phyloP scores from a whole-genome alignment of 2,113 vertebrate species.

The Zingel zingel region DNA sequence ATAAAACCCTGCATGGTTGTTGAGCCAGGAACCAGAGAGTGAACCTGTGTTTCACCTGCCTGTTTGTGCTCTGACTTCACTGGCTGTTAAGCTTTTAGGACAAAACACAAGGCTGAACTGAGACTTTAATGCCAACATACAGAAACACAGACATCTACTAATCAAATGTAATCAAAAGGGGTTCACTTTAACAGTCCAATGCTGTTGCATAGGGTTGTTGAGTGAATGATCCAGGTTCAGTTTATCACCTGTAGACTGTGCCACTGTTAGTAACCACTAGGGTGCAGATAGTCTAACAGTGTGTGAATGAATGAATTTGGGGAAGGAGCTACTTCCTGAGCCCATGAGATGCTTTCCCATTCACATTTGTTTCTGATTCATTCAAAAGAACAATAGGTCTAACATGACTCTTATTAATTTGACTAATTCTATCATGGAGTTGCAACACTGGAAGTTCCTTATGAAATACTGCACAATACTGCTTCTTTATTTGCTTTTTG shows the following conservation, averaged over 20 bases:
- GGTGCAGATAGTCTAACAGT: slow-evolving; percentile 6
- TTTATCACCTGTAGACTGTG: background rate
- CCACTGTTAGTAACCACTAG: slow-evolving; percentile 19
- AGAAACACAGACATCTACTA: background rate
- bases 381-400: background rate
- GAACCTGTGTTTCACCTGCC: slow-evolving; percentile 45
- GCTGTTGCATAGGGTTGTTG: background rate
- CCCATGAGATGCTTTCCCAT: background rate
- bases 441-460: slow-evolving; percentile 1
- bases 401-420: background rate
- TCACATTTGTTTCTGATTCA: background rate
- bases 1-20: slow-evolving; percentile 14
- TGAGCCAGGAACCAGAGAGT: background rate
- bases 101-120: background rate
- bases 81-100: background rate
- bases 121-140: background rate
- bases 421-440: background rate
- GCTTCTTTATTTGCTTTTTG: background rate
- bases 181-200: background rate
- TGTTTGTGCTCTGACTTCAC: slow-evolving; percentile 24
- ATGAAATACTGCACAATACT: background rate
- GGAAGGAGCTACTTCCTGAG: background rate
- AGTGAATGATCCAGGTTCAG: background rate
- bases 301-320: background rate
- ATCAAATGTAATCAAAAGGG: background rate